These are phyloP conservation scores for Linyphia triangularis DNA, from an alignment of 2,888 invertebrate genomes.

Conservation along the genomic window DNA sequence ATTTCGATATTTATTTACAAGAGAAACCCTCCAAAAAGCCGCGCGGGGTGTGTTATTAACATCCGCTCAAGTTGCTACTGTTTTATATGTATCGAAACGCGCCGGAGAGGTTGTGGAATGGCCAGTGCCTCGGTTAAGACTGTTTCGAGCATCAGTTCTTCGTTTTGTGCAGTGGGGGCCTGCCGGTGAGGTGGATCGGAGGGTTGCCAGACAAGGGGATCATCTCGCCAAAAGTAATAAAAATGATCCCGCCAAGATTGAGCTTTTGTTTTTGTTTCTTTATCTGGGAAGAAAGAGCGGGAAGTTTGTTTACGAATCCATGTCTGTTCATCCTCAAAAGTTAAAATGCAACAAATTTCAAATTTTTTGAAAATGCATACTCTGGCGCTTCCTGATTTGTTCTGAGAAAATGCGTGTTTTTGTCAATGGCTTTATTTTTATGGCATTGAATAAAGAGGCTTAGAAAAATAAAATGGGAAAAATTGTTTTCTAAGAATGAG, in stretches of 20 bases:
- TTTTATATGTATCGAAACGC: conserved; percentile 8
- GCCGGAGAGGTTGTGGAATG: conserved; percentile 3
- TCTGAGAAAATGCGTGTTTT: too few species aligned
- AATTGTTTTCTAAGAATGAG: too few species aligned
- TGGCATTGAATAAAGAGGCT: too few species aligned
- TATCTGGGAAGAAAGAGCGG: not conserved
- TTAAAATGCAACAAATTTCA: too few species aligned
- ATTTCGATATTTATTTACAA: conserved; percentile 8
- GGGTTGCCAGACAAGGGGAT: conserved; percentile 40
- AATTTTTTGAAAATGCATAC: too few species aligned
- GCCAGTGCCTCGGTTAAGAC: conserved; percentile 12
- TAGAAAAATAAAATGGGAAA: too few species aligned
- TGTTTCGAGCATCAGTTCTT: conserved; percentile 11
- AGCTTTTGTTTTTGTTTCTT: not conserved
- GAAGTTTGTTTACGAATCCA: not conserved
- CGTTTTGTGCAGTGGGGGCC: conserved; percentile 4
- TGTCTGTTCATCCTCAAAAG: too few species aligned
- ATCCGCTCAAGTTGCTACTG: conserved; percentile 30
- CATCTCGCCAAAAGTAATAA: conserved; percentile 44
- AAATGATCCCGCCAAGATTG: conserved; percentile 14
- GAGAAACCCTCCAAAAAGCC: not conserved
- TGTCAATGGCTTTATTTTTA: too few species aligned
- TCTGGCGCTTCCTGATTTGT: too few species aligned
- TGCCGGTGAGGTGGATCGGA: conserved; percentile 30
- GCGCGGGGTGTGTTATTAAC: not conserved